phyloP scores from a whole-genome alignment of 2,888 invertebrate genomes.

The Cybosia mesomella region DNA sequence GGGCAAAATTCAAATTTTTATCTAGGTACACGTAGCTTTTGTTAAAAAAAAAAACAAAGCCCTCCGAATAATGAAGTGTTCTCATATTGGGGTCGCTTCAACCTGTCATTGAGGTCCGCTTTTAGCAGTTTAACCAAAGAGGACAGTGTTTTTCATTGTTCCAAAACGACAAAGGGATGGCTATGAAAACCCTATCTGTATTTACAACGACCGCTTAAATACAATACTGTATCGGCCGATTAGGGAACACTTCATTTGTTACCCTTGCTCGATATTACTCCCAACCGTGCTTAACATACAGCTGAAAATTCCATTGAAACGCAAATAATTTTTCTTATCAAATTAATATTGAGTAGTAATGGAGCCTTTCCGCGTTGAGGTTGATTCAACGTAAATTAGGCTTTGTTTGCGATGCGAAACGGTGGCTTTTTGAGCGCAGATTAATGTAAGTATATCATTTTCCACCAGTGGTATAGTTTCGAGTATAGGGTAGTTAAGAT shows the following conservation, averaged over 20 bases:
- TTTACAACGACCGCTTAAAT: conserved; percentile 61
- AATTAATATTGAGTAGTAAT: conserved; percentile 84
- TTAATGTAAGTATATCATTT: conserved; percentile 79
- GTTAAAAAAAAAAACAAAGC: conserved; percentile 36
- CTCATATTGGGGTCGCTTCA: conserved; percentile 34
- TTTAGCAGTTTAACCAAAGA: conserved; percentile 48
- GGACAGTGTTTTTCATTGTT: conserved; percentile 56
- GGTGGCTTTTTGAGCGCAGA: conserved; percentile 59
- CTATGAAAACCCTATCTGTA: conserved; percentile 57
- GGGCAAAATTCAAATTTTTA: conserved; percentile 21
- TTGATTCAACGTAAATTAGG: conserved; percentile 43
- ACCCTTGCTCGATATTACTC: conserved; percentile 40
- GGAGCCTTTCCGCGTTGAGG: conserved; percentile 54
- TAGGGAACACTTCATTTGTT: conserved; percentile 33
- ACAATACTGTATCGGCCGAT: conserved; percentile 50
- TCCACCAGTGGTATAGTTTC: conserved; percentile 79
- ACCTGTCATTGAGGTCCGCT: conserved; percentile 44
- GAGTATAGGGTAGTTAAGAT: conserved; percentile 85
- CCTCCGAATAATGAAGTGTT: conserved; percentile 40
- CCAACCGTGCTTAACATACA: conserved; percentile 49
- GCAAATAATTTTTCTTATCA: conserved; percentile 76
- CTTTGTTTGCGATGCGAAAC: conserved; percentile 54
- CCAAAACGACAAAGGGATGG: conserved; percentile 48
- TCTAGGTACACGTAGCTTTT: conserved; percentile 19
- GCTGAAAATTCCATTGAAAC: conserved; percentile 57